Evolutionary conservation across 2,888 invertebrate species (phyloP), one percentile per base, ranked within the genome.

Genomic region (Synergus gifuensis): DNA sequence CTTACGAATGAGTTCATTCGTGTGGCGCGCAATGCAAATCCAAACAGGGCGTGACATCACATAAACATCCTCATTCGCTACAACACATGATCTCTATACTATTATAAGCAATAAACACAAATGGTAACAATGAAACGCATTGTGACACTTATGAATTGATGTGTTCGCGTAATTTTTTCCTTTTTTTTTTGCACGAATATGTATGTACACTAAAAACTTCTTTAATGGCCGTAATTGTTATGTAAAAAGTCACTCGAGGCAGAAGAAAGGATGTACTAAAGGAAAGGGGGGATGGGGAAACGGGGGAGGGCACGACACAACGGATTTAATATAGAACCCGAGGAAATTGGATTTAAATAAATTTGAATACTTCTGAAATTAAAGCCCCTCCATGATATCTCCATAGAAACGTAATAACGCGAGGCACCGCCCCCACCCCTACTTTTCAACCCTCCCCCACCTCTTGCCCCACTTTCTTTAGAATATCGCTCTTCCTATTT

Each of bases 361-460:
- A 90, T 90, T 89, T 90, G 90, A 91, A 91, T 90, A 89, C 90
- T 89, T 90, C 87, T 90, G 90, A 91, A 91, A 91, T 90, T 90
- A 91, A 90, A 91, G 89, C 86, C 88, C 89, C 90, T 88, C 89
- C 87, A 87, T 88, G 88, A 89, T 88, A 88, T 89, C 88, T 88
- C 88, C 89, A 90, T 89, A 89, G 87, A 89, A 90, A 90, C 89
- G 90, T 90, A 91, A 90, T 87, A 89, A 88, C 88, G 86, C 83
- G 86, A 87, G 86, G 85, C 87, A 84, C 83, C 81, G 83, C 82
- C 85, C 80, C 83, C 77, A 58, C 79, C 83, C 83, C 82, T 83
- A 67, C 76, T 64, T 62, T 73, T 66, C 79, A 78, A 77, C 77
- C 77, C 78, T 80, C 80, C 81, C 83, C 79, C 79, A 79, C 83